These are phyloP conservation scores for Sebastiscus tertius DNA, from an alignment of 2,797 vertebrate genomes.

Conservation along the genomic window DNA sequence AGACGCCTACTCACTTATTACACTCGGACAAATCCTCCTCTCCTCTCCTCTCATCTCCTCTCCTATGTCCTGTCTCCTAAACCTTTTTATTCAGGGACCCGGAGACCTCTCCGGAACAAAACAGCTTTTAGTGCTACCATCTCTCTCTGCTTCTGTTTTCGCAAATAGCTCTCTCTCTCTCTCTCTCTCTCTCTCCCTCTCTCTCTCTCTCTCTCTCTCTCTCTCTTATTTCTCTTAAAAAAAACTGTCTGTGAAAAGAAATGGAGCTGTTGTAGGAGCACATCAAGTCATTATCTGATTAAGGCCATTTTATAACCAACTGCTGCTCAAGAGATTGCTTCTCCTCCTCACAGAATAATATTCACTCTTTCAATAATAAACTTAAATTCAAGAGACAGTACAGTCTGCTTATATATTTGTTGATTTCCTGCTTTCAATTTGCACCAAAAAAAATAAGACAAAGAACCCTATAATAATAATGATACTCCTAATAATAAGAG, in stretches of 20 bases:
- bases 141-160: conserved; percentile 65
- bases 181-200: conserved; percentile 18
- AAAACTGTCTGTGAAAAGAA: conserved; percentile 57
- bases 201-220: conserved; percentile 38
- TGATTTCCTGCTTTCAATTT: neutral
- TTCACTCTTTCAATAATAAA: conserved; percentile 25
- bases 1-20: conserved; percentile 77
- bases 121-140: conserved; percentile 79
- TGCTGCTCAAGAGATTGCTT: conserved; percentile 51
- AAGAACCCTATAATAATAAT: neutral
- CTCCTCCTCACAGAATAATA: conserved; percentile 27
- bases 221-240: conserved; percentile 18
- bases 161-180: conserved; percentile 61
- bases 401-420: neutral
- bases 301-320: conserved; percentile 49
- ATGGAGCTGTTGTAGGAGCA: conserved; percentile 57
- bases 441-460: neutral
- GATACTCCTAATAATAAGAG: neutral
- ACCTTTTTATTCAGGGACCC: conserved; percentile 81
- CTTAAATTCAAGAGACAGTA: conserved; percentile 13
- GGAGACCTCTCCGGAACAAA: conserved; percentile 79
- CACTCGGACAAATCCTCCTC: conserved; percentile 59
- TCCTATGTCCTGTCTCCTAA: conserved; percentile 70
- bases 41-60: conserved; percentile 49
- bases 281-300: conserved; percentile 76